Percentiles rank a stretch among this genome's conserved stretches.
Evolutionary conservation across 1,140 invertebrate genomes (phyloP).

Genomic region (Subanguina moxae): DNA sequence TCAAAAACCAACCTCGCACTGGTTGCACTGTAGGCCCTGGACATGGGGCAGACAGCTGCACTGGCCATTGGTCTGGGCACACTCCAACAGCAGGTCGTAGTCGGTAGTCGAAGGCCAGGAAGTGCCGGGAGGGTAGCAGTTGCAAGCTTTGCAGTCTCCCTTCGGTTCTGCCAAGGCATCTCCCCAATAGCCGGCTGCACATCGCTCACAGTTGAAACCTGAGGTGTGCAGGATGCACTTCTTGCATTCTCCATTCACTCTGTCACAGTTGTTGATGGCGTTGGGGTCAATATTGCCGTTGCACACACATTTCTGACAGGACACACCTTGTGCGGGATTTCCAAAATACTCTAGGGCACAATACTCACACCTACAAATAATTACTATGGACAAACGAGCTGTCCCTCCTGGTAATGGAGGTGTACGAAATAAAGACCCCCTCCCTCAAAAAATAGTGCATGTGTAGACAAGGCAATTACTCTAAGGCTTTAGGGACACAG

Average conservation of each 20-base stretch:
- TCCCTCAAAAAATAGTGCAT: too few relatives aligned
- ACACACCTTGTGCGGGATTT: slow-evolving; percentile 70
- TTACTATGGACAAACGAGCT: too few relatives aligned
- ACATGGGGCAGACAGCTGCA: slow-evolving; percentile 84
- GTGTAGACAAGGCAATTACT: too few relatives aligned
- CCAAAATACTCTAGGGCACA: slow-evolving; percentile 92
- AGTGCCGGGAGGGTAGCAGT: slow-evolving; percentile 77
- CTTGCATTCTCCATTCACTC: slow-evolving; percentile 84
- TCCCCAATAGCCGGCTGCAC: slow-evolving; percentile 71
- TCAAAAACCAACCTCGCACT: slow-evolving; percentile 69
- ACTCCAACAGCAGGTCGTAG: slow-evolving; percentile 69
- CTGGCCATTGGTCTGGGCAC: slow-evolving; percentile 75
- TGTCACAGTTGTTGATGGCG: slow-evolving; percentile 84
- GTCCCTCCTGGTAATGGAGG: too few relatives aligned
- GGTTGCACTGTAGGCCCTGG: slow-evolving; percentile 78
- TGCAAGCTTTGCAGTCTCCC: slow-evolving; percentile 36
- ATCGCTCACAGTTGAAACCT: slow-evolving; percentile 77
- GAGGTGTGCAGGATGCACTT: slow-evolving; percentile 94
- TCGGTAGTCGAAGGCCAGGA: slow-evolving; percentile 62
- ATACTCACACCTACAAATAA: slow-evolving; percentile 70
- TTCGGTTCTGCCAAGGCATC: slow-evolving; percentile 50
- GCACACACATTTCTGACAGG: slow-evolving; percentile 82
- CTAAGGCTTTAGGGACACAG: too few relatives aligned
- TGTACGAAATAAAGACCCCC: background rate
- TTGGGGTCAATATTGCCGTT: slow-evolving; percentile 91